Evolutionary conservation across 1,140 invertebrate genomes (phyloP).

Genomic region (Globodera ellingtonae): DNA sequence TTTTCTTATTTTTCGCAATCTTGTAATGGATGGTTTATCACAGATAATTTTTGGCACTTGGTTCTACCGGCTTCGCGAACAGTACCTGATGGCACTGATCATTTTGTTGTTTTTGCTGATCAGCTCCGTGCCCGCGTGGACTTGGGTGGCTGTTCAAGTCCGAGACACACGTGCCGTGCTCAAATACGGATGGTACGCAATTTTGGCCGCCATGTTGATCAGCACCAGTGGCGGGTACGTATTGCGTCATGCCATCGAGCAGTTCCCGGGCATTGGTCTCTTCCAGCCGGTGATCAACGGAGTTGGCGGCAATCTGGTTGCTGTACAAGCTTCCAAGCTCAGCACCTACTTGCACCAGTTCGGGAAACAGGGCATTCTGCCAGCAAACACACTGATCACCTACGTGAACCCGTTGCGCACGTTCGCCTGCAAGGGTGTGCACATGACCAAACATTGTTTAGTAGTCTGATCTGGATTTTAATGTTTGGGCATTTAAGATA

Average conservation of each 20-base stretch:
- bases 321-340: slow-evolving; percentile 86
- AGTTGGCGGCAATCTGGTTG: slow-evolving; percentile 85
- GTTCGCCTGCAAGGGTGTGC: slow-evolving; percentile 77
- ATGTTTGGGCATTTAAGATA: slow-evolving; percentile 72
- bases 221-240: slow-evolving; percentile 66
- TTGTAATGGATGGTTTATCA: not conserved
- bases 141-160: slow-evolving; percentile 27
- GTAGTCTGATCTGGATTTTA: slow-evolving; percentile 77
- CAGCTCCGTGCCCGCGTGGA: slow-evolving; percentile 30
- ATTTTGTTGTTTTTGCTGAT: slow-evolving; percentile 15
- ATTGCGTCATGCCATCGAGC: slow-evolving; percentile 77
- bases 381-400: slow-evolving; percentile 79
- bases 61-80: slow-evolving; percentile 19
- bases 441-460: slow-evolving; percentile 66
- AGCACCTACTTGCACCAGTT: slow-evolving; percentile 82
- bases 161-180: slow-evolving; percentile 30
- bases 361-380: slow-evolving; percentile 73
- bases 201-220: slow-evolving; percentile 33
- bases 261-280: slow-evolving; percentile 80
- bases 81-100: slow-evolving; percentile 24
- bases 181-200: slow-evolving; percentile 34
- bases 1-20: not conserved
- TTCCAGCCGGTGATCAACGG: slow-evolving; percentile 86
- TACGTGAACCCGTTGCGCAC: slow-evolving; percentile 69
- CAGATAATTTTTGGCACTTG: slow-evolving; percentile 46